These are phyloP conservation scores for Girardia tigrina DNA, from an alignment of 2,888 invertebrate species.

Conservation along the genomic window DNA sequence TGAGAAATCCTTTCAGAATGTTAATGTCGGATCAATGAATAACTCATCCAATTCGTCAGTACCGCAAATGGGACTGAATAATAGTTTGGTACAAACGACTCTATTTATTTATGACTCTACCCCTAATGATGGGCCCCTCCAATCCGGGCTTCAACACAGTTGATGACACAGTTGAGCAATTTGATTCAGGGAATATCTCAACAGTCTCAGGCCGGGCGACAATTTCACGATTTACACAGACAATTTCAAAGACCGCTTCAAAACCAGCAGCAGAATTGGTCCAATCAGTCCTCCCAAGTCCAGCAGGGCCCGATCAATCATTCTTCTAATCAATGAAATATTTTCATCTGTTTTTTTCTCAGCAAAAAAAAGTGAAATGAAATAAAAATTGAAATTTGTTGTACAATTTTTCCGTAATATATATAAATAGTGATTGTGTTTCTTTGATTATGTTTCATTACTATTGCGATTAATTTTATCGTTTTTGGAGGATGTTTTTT, in stretches of 20 bases:
- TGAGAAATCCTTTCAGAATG: too few relatives aligned
- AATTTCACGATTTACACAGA: conserved; percentile 13
- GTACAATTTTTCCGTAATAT: too few relatives aligned
- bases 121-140: background rate
- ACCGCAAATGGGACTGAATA: background rate
- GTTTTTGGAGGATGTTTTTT: background rate
- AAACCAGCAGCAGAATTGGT: conserved; percentile 5
- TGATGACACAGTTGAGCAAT: background rate
- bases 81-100: background rate
- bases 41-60: background rate
- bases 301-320: background rate
- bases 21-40: background rate
- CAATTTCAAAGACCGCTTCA: conserved; percentile 19
- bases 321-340: background rate
- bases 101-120: background rate
- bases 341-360: too few relatives aligned
- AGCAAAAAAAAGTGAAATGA: too few relatives aligned
- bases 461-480: too few relatives aligned
- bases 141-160: background rate
- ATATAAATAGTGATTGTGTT: too few relatives aligned
- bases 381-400: too few relatives aligned
- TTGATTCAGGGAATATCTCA: background rate
- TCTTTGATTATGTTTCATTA: too few relatives aligned
- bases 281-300: conserved; percentile 16
- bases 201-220: background rate